These are phyloP conservation scores for Tenodera sinensis DNA, from an alignment of 2,888 invertebrate species.

Conservation along the genomic window DNA sequence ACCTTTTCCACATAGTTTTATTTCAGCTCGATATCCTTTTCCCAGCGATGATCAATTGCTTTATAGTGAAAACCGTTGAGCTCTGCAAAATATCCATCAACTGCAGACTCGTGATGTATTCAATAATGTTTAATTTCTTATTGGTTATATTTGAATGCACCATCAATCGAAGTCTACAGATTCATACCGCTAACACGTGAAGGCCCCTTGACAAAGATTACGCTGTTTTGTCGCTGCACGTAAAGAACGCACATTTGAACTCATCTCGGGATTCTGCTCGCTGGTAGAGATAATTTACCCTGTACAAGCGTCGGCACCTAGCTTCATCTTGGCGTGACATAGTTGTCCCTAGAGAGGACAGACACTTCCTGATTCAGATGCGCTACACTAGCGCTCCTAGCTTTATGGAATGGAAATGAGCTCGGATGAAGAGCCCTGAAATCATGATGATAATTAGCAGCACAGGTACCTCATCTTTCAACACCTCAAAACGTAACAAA, in stretches of 20 bases:
- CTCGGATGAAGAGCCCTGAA: neutral
- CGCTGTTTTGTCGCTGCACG: neutral
- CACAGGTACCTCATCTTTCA: neutral
- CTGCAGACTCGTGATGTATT: too few species aligned
- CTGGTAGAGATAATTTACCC: neutral
- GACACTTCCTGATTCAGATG: neutral
- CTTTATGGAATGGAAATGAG: neutral
- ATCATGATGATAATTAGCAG: neutral
- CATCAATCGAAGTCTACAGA: too few species aligned
- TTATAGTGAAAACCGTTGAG: too few species aligned
- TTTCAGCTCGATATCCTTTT: too few species aligned
- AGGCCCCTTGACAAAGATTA: too few species aligned
- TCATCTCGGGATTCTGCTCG: neutral
- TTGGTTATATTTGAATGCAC: too few species aligned
- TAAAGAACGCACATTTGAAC: neutral
- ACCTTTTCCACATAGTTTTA: too few species aligned
- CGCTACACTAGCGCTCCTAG: neutral
- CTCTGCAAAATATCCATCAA: too few species aligned
- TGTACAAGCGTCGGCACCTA: neutral
- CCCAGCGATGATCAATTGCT: too few species aligned
- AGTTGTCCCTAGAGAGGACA: neutral
- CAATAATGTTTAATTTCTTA: too few species aligned
- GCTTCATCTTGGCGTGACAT: neutral
- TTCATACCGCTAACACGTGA: too few species aligned
- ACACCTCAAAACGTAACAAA: too few species aligned